Percentiles rank a stretch among this genome's conserved stretches.
These are phyloP conservation scores for Protobothrops flavoviridis DNA, from an alignment of 2,113 vertebrate species.

Conservation along the genomic window DNA sequence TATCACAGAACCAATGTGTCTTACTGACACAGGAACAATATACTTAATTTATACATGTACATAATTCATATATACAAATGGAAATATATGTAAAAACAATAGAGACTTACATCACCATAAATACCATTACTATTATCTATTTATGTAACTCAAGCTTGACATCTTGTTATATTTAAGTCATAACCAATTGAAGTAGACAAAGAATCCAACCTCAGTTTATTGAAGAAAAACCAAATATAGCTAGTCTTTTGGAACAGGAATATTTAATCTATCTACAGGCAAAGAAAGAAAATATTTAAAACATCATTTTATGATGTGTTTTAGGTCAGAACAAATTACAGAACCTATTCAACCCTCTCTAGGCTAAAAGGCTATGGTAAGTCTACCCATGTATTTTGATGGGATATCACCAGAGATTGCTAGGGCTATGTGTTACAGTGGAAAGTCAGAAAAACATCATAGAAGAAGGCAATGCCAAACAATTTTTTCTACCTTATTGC, in stretches of 20 bases:
- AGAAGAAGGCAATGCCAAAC: background rate
- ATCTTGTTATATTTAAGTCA: background rate
- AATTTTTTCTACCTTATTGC: background rate
- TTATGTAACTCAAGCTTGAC: background rate
- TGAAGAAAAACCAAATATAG: background rate
- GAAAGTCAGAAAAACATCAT: background rate
- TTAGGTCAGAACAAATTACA: background rate
- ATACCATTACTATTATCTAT: background rate
- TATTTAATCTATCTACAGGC: background rate
- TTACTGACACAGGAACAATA: background rate
- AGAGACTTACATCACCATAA: background rate
- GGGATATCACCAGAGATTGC: background rate
- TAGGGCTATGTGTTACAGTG: background rate
- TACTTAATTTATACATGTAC: background rate
- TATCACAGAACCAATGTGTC: slow-evolving; percentile 32
- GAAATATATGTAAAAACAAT: background rate
- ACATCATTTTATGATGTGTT: background rate
- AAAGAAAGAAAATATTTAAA: background rate
- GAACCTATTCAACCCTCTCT: background rate
- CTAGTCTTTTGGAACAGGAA: background rate
- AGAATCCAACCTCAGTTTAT: background rate
- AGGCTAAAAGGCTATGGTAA: background rate
- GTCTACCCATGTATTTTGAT: background rate
- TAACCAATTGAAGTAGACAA: background rate
- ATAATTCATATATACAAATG: background rate